Conservation (phyloP, 2,113 vertebrate genomes). For the Austrofundulus limnaeus region DNA sequence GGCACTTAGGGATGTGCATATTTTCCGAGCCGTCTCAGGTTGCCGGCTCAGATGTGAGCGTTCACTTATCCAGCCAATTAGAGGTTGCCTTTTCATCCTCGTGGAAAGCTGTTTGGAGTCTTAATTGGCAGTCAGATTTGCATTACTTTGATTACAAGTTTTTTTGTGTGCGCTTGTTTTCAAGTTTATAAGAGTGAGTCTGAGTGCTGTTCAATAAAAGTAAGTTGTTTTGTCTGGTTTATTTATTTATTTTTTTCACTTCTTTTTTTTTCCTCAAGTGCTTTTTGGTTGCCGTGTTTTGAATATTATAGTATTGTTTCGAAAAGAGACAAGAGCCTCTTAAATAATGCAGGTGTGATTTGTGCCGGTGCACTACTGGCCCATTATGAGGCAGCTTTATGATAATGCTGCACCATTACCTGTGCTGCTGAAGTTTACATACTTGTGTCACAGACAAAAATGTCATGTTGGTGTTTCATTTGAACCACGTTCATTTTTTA, state of each 20-base stretch:
- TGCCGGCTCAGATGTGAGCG: constrained; percentile 61
- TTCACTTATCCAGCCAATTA: constrained; percentile 73
- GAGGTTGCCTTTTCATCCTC: constrained; percentile 65
- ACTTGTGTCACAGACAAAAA: no score
- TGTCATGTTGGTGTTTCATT: no score
- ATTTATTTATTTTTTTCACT: no score
- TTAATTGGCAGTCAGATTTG: constrained; percentile 73
- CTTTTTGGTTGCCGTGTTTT: constrained; percentile 27
- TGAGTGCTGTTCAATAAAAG: constrained; percentile 26
- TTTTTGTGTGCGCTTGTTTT: constrained; percentile 26
- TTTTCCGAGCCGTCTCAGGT: constrained; percentile 59
- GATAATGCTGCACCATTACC: constrained; percentile 51
- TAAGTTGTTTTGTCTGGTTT: constrained; percentile 27
- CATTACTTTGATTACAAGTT: constrained; percentile 69
- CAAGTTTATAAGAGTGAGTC: constrained; percentile 19
- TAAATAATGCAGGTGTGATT: constrained; percentile 66
- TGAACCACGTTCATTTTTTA: no score
- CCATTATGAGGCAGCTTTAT: constrained; percentile 51
- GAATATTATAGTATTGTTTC: constrained; percentile 51
- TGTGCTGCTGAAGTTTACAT: neutral
- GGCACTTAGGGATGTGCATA: constrained; percentile 26
- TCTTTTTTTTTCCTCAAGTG: constrained; percentile 16
- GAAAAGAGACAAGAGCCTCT: constrained; percentile 51
- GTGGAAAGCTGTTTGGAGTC: constrained; percentile 62
- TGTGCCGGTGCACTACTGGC: constrained; percentile 50